Conservation (phyloP, 2,888 invertebrate species). For the Chymomyza caudatula region DNA sequence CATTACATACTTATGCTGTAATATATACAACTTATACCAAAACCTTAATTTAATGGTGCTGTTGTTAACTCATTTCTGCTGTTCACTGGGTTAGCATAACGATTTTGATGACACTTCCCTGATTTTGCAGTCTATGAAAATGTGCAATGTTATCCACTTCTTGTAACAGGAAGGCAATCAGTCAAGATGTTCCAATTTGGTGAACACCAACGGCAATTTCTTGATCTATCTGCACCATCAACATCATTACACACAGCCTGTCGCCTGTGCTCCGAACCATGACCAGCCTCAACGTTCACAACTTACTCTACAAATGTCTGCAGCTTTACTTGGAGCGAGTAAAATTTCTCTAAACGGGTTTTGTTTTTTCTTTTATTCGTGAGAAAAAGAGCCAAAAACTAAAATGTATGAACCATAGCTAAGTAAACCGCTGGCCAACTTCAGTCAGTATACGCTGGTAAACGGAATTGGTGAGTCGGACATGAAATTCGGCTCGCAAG, state of each 20-base stretch:
- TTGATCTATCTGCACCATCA: not conserved
- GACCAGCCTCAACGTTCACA: conserved; percentile 20
- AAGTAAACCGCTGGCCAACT: conserved; percentile 1
- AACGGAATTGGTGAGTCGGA: conserved; percentile 1
- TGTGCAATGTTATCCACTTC: not conserved
- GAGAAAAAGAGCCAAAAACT: conserved; percentile 6
- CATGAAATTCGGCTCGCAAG: conserved; percentile 3
- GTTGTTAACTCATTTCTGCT: not conserved
- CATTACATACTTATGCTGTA: no score
- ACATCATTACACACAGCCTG: conserved; percentile 3
- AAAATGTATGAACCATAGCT: not conserved
- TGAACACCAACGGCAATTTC: not conserved
- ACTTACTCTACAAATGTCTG: not conserved
- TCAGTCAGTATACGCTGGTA: conserved; percentile 10
- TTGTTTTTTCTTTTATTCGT: not conserved
- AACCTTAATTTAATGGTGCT: not conserved
- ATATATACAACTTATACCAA: no score
- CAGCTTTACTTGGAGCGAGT: conserved; percentile 11
- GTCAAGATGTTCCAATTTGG: conserved; percentile 6
- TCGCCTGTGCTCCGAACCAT: conserved; percentile 24
- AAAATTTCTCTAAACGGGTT: conserved; percentile 27
- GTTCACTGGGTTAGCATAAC: not conserved
- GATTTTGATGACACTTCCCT: not conserved
- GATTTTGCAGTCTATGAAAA: not conserved
- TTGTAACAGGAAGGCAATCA: conserved; percentile 2